Evolutionary conservation across 2,797 vertebrate genomes (phyloP).

Genomic region (Sparidentex hasta): DNA sequence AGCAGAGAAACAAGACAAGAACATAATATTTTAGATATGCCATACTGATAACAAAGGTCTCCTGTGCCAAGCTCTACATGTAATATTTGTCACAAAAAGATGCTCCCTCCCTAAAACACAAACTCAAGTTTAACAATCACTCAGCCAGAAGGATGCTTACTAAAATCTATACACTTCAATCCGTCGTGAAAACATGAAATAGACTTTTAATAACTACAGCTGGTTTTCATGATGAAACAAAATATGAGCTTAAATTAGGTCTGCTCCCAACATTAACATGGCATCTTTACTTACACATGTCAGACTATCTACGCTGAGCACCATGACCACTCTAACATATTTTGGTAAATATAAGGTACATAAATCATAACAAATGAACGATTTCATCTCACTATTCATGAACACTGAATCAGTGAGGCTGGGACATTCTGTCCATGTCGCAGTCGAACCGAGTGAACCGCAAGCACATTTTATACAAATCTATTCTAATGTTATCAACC

Average conservation of each 20-base stretch:
- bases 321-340: background rate
- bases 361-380: background rate
- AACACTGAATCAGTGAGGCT: background rate
- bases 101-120: background rate
- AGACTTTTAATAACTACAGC: no score
- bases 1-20: background rate
- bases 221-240: no score
- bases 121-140: background rate
- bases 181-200: background rate
- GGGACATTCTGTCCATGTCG: slow-evolving; percentile 10
- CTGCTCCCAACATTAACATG: background rate
- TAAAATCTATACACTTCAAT: background rate
- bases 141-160: background rate
- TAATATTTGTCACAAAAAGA: background rate
- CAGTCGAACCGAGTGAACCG: background rate
- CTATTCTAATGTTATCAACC: background rate
- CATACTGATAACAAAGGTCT: background rate
- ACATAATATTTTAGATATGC: background rate
- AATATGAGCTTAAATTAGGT: background rate
- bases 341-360: background rate
- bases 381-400: background rate
- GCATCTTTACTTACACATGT: background rate
- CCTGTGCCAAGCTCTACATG: background rate
- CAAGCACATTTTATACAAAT: background rate
- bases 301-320: background rate